Conservation (phyloP, 2,113 vertebrate genomes). For the Ochotona curzoniae region DNA sequence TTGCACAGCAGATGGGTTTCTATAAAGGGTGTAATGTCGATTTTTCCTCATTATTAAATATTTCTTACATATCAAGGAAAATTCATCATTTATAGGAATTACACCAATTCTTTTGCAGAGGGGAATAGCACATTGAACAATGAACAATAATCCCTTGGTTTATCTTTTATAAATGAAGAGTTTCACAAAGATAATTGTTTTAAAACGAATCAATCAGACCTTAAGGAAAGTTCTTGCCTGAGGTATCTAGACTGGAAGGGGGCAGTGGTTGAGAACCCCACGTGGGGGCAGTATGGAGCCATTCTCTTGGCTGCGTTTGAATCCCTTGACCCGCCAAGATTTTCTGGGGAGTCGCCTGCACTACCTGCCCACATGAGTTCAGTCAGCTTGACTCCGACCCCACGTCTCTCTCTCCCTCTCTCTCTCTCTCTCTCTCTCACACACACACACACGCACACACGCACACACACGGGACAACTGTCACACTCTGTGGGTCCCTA, state of each 20-base stretch:
- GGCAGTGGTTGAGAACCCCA: conserved; percentile 40
- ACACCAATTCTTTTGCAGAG: conserved; percentile 28
- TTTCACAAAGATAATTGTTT: conserved; percentile 13
- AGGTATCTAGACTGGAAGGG: neutral
- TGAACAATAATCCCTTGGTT: neutral
- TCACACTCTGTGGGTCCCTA: neutral
- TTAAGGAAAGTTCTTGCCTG: neutral
- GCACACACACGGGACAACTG: too few relatives aligned
- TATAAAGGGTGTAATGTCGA: conserved; percentile 57
- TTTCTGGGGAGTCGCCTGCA: conserved; percentile 15
- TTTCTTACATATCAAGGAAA: conserved; percentile 67
- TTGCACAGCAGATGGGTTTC: conserved; percentile 71
- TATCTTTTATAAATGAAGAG: conserved; percentile 15
- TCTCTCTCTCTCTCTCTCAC: too few relatives aligned
- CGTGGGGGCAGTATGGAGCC: conserved; percentile 61
- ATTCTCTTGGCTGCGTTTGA: neutral
- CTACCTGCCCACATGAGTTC: neutral
- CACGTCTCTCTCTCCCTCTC: neutral
- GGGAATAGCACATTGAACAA: neutral
- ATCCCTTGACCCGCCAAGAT: neutral
- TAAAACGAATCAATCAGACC: conserved; percentile 29
- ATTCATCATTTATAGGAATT: conserved; percentile 45
- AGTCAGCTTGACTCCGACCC: neutral
- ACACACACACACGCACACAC: neutral
- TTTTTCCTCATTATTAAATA: conserved; percentile 68